Evolutionary conservation across 2,797 vertebrate species (phyloP).

Genomic region (Microcaecilia unicolor): DNA sequence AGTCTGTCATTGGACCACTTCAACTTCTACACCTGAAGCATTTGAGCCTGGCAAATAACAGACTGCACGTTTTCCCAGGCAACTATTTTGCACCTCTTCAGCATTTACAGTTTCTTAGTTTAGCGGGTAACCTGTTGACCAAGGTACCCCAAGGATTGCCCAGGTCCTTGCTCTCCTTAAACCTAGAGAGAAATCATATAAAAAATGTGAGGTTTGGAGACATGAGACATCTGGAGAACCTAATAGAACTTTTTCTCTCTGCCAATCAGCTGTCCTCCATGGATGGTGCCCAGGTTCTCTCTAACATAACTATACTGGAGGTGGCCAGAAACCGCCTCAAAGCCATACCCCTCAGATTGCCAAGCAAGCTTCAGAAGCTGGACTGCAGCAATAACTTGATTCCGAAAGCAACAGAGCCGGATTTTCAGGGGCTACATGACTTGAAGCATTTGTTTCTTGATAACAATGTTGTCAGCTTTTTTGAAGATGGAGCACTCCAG

Average conservation of each 20-base stretch:
- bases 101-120: constrained; percentile 52
- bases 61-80: constrained; percentile 39
- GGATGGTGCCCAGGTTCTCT: constrained; percentile 54
- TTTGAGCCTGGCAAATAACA: constrained; percentile 57
- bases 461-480: constrained; percentile 54
- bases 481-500: constrained; percentile 59
- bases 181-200: constrained; percentile 63
- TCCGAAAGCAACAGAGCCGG: constrained; percentile 44
- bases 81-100: constrained; percentile 48
- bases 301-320: constrained; percentile 55
- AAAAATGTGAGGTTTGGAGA: constrained; percentile 46
- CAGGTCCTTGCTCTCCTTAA: constrained; percentile 52
- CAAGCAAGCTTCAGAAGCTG: constrained; percentile 55
- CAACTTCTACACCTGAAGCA: constrained; percentile 46
- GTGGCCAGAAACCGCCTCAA: constrained; percentile 61
- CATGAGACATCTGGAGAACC: constrained; percentile 53
- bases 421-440: constrained; percentile 53
- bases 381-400: constrained; percentile 65
- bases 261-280: constrained; percentile 57
- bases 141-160: constrained; percentile 59
- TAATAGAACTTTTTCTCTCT: constrained; percentile 56
- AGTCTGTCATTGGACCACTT: constrained; percentile 39
- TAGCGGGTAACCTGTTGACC: constrained; percentile 56
- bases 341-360: constrained; percentile 47
- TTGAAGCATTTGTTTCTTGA: constrained; percentile 69